A percentile compares a stretch with the other conserved stretches of the same genome.
phyloP scores from a whole-genome alignment of 30 jellyfish, hydroid and myxozoan species.

The Aurelia sp. region DNA sequence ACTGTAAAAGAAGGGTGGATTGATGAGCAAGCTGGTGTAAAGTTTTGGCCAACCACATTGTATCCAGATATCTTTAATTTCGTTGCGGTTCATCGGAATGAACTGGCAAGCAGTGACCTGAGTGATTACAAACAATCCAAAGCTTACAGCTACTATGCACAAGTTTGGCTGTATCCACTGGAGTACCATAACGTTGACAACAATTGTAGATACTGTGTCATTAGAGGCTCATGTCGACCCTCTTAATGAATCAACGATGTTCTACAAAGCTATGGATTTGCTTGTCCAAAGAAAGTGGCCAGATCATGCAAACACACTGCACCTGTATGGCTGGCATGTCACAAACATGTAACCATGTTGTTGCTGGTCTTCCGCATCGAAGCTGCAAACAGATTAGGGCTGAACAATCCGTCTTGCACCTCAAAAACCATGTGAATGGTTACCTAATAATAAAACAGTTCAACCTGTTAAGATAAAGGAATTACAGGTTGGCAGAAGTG shows the following conservation, averaged over 20 bases:
- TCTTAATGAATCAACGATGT: not conserved
- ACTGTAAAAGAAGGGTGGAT: constrained; percentile 45
- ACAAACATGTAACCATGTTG: constrained; percentile 23
- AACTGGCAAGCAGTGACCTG: constrained; percentile 9
- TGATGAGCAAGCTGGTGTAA: constrained; percentile 27
- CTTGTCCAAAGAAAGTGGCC: constrained; percentile 2
- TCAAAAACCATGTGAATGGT: constrained; percentile 39
- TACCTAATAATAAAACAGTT: constrained; percentile 38
- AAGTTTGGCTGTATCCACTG: constrained; percentile 1
- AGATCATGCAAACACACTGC: constrained; percentile 26
- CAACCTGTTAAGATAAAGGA: constrained; percentile 40
- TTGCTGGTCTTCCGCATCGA: constrained; percentile 33
- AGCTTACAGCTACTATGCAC: constrained; percentile 35
- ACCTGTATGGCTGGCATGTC: constrained; percentile 55
- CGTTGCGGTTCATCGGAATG: constrained; percentile 30
- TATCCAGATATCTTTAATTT: constrained; percentile 39
- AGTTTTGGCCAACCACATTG: constrained; percentile 49
- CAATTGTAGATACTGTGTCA: not conserved
- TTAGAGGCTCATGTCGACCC: not conserved
- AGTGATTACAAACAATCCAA: constrained; percentile 35
- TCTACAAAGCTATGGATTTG: constrained; percentile 30
- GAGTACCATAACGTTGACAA: constrained; percentile 3
- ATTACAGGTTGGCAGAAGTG: constrained; percentile 25
- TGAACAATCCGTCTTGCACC: constrained; percentile 50
- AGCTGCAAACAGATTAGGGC: constrained; percentile 45